Base-by-base conservation (phyloP, 2,888 invertebrate species). In the Melanostoma mellinum region DNA sequence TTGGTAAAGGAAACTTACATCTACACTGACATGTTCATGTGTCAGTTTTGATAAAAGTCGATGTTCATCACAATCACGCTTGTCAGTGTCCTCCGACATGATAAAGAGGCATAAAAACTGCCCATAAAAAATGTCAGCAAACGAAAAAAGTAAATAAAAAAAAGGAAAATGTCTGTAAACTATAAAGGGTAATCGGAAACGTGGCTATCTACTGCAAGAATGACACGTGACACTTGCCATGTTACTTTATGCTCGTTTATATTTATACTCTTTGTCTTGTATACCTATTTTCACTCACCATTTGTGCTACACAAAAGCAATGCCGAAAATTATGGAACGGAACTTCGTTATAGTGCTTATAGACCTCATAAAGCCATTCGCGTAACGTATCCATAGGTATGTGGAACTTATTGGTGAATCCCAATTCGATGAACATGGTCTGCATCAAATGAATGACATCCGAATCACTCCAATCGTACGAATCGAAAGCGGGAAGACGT, bases 271-370 rank as follows among this genome's bases (percentile, higher is more conserved):
- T 38, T 20, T 20, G 20, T 20, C 20, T 20, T 20, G 20, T 20
- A 32, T 46, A 35, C 38, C 32, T 48, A 44, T 42, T 5, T 40
- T 20, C 4, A 92, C 92, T 92, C 92, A 96, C 96, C 96, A 96
- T 96, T 92, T 96, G 96, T 79, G 96, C 94, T 86, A 96, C 96
- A 92, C 96, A 96, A 92, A 96, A 96, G 91, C 96, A 96, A 89
- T 96, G 96, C 86, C 96, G 93, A 91, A 96, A 96, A 92, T 96
- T 96, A 91, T 96, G 96, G 92, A 96, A 96, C 82, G 96, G 96
- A 89, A 96, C 96, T 91, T 96, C 96, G 92, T 96, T 95, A 92
- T 96, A 96, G 90, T 95, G 94, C 90, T 95, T 95, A 92, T 95
- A 95, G 87, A 95, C 94, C 90, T 95, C 94, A 89, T 94, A 95